Evolutionary conservation across 2,113 vertebrate genomes (phyloP).

Genomic region (Phyllostomus discolor): DNA sequence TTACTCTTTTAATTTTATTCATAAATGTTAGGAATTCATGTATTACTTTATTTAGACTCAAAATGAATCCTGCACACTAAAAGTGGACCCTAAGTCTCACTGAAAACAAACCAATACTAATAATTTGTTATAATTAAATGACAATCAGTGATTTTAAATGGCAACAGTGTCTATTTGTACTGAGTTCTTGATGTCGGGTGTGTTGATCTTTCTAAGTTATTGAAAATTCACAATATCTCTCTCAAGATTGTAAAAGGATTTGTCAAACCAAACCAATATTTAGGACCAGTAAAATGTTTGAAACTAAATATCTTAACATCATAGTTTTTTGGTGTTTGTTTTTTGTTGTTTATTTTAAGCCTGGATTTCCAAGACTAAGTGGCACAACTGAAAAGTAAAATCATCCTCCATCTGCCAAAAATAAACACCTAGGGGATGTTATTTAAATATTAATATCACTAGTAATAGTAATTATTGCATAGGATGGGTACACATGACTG

Average conservation of each 20-base stretch:
- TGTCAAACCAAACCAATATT: conserved; percentile 43
- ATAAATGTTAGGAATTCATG: not conserved
- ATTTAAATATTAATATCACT: conserved; percentile 13
- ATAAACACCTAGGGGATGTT: not conserved
- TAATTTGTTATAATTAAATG: conserved; percentile 52
- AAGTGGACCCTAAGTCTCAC: conserved; percentile 4
- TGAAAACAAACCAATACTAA: conserved; percentile 54
- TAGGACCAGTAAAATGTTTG: conserved; percentile 62
- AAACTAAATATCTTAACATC: conserved; percentile 63
- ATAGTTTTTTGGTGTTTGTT: conserved; percentile 19
- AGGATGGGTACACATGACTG: not conserved
- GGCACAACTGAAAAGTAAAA: not conserved
- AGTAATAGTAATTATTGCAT: not conserved
- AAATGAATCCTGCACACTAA: not conserved
- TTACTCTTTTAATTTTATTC: conserved; percentile 33
- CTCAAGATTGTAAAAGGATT: conserved; percentile 52
- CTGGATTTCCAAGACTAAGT: conserved; percentile 3
- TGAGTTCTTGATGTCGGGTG: not conserved
- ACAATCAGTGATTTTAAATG: conserved; percentile 51
- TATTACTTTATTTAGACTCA: conserved; percentile 34
- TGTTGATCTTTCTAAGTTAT: conserved; percentile 69
- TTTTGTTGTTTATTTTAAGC: not conserved
- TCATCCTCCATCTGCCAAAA: not conserved
- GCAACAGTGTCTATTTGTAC: conserved; percentile 55
- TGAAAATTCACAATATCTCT: conserved; percentile 50